Conservation (phyloP, 2,113 vertebrate genomes). For the Fukomys damarensis region DNA sequence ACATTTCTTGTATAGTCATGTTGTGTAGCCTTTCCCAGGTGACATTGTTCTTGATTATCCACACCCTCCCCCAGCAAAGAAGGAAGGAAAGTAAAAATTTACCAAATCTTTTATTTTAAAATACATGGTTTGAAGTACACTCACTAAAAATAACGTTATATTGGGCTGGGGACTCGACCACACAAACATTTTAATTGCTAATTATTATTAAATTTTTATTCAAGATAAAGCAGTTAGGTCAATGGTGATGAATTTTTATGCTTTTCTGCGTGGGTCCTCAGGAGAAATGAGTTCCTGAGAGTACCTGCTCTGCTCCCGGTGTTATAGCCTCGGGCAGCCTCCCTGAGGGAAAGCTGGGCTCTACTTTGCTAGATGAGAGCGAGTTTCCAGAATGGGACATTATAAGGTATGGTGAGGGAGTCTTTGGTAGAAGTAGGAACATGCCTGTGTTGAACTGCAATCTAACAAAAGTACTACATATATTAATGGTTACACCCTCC, state of each 20-base stretch:
- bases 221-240: not conserved
- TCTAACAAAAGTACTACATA: not conserved
- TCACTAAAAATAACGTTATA: slow-evolving; percentile 5
- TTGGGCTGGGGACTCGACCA: not conserved
- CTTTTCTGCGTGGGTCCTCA: not conserved
- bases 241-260: not conserved
- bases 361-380: not conserved
- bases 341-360: not conserved
- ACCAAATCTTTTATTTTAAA: not conserved
- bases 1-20: not conserved
- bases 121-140: not conserved
- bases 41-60: not conserved
- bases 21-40: not conserved
- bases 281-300: not conserved
- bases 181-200: slow-evolving; percentile 13
- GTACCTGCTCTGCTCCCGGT: not conserved
- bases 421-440: not conserved
- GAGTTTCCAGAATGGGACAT: not conserved
- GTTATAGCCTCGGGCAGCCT: not conserved
- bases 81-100: not conserved
- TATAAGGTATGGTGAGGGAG: not conserved
- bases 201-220: not conserved
- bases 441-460: not conserved
- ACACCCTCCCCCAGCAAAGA: not conserved
- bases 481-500: not conserved